These are phyloP conservation scores for Catharus fuscescens DNA, from an alignment of 2,113 vertebrate species.

Conservation along the genomic window DNA sequence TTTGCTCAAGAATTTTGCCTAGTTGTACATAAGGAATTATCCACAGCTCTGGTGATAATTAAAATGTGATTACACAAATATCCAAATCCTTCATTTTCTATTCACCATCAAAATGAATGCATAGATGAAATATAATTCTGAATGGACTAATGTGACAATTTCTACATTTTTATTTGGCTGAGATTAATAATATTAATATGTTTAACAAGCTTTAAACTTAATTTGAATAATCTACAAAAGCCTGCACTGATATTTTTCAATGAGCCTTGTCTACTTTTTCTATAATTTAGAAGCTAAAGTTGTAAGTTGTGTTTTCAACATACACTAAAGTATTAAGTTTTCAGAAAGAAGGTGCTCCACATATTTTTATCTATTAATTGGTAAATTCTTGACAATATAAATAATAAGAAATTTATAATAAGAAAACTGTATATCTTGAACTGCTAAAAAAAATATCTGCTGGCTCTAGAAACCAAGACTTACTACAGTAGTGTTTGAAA, in stretches of 20 bases:
- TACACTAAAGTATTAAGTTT: background rate
- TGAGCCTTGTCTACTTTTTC: background rate
- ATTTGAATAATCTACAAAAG: background rate
- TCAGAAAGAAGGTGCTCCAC: background rate
- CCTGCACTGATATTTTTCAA: background rate
- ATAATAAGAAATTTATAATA: background rate
- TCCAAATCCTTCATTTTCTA: background rate
- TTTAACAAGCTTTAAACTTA: background rate
- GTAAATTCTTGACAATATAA: background rate
- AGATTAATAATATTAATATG: background rate
- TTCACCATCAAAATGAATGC: background rate
- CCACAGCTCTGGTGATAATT: background rate
- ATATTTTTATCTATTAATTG: conserved; percentile 19
- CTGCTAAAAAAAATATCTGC: background rate
- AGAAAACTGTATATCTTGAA: background rate
- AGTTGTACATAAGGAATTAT: background rate
- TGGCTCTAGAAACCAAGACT: background rate
- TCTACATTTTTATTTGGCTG: background rate
- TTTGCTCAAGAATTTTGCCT: background rate
- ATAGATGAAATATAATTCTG: background rate
- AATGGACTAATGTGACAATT: background rate
- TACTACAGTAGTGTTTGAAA: background rate
- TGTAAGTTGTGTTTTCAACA: background rate
- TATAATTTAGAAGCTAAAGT: background rate
- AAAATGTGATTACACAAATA: background rate